Conservation (phyloP, 2,888 invertebrate genomes). For the Nebria salina region DNA sequence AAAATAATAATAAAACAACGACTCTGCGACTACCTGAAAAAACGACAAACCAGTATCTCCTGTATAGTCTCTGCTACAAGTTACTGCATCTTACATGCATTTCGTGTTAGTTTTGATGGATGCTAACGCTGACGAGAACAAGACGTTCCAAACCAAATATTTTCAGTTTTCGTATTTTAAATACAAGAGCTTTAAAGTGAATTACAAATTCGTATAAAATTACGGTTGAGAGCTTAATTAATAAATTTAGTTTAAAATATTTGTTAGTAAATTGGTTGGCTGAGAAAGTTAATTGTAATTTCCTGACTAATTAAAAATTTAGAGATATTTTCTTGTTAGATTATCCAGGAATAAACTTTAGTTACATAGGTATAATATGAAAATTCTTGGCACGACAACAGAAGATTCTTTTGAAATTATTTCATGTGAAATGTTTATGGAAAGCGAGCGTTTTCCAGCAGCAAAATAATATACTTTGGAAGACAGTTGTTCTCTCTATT, state of each 20-base stretch:
- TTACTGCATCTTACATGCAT: constrained; percentile 2
- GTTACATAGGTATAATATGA: background rate
- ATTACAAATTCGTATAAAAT: too few species aligned
- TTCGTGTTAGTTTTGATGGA: background rate
- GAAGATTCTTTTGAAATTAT: constrained; percentile 17
- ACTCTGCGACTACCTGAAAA: constrained; percentile 22
- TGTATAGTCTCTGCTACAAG: constrained; percentile 12
- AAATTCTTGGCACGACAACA: constrained; percentile 22
- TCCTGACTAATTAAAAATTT: background rate
- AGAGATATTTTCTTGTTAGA: background rate
- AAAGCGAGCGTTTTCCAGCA: constrained; percentile 40
- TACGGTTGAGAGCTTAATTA: too few species aligned
- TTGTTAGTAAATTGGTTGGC: too few species aligned
- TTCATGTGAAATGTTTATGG: constrained; percentile 39
- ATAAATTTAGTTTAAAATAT: too few species aligned
- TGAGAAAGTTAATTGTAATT: background rate
- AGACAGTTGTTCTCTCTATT: background rate
- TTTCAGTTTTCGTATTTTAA: too few species aligned
- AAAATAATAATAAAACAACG: constrained; percentile 16
- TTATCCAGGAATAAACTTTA: background rate
- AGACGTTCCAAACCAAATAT: background rate
- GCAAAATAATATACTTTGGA: constrained; percentile 27
- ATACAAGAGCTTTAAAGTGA: too few species aligned
- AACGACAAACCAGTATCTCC: constrained; percentile 26
- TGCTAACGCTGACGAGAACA: background rate